Percentiles rank a stretch among this genome's conserved stretches.
phyloP scores from a whole-genome alignment of 2,888 invertebrate genomes.

The Augochlorella aurata region DNA sequence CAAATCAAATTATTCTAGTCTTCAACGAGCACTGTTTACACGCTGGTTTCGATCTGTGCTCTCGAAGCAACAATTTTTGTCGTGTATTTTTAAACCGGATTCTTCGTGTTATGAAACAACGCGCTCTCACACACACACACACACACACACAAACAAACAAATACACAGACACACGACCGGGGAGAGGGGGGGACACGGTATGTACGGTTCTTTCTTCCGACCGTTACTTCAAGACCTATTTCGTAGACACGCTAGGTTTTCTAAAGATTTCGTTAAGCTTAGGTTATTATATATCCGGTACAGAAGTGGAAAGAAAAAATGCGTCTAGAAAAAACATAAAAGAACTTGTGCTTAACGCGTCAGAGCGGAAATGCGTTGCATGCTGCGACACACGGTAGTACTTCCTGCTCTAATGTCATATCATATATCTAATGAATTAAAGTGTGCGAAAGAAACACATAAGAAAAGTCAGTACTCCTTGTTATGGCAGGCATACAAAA shows the following conservation, averaged over 20 bases:
- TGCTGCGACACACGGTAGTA: constrained; percentile 71
- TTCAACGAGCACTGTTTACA: constrained; percentile 77
- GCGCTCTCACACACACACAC: not conserved
- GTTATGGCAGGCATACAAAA: constrained; percentile 65
- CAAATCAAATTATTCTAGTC: constrained; percentile 82
- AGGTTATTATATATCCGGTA: constrained; percentile 35
- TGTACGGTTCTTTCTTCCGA: constrained; percentile 37
- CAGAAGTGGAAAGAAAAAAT: constrained; percentile 12
- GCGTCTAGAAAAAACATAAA: constrained; percentile 2
- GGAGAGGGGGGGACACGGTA: constrained; percentile 5
- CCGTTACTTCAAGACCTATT: constrained; percentile 56
- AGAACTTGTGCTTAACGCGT: constrained; percentile 47
- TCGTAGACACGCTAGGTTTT: constrained; percentile 55
- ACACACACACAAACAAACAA: not conserved
- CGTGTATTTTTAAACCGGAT: constrained; percentile 33
- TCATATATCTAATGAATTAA: constrained; percentile 64
- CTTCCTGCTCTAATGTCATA: constrained; percentile 72
- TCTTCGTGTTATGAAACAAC: constrained; percentile 26
- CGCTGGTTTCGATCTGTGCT: constrained; percentile 66
- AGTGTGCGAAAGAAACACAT: constrained; percentile 32
- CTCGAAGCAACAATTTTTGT: constrained; percentile 58
- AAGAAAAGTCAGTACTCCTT: constrained; percentile 55
- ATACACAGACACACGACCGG: not conserved
- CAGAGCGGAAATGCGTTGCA: constrained; percentile 56
- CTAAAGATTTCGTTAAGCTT: constrained; percentile 53